Evolutionary conservation across 2,797 vertebrate genomes (phyloP).

Genomic region (Morelia viridis): DNA sequence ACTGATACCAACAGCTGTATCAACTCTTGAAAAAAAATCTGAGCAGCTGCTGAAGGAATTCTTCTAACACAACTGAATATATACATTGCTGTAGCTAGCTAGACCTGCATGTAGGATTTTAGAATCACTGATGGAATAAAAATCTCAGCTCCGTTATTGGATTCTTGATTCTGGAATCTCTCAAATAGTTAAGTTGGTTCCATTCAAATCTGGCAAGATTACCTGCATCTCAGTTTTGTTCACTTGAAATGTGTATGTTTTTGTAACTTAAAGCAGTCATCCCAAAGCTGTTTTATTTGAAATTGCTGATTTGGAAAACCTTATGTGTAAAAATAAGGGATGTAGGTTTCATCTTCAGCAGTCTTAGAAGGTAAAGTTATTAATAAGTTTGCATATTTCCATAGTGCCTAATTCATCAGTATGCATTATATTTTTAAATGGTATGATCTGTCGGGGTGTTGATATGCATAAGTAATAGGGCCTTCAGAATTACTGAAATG

Average conservation of each 20-base stretch:
- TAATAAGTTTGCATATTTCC: background rate
- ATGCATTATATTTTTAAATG: background rate
- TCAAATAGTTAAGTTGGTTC: conserved; percentile 34
- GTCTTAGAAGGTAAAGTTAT: background rate
- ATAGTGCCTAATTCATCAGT: background rate
- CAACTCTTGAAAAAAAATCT: background rate
- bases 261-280: background rate
- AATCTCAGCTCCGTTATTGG: conserved; percentile 32
- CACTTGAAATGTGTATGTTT: background rate
- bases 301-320: conserved; percentile 46
- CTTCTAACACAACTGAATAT: conserved; percentile 18
- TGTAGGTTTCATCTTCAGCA: conserved; percentile 41
- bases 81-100: conserved; percentile 33
- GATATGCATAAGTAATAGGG: conserved; percentile 21
- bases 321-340: conserved; percentile 46
- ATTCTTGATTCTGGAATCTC: background rate
- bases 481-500: conserved; percentile 29
- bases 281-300: conserved; percentile 45
- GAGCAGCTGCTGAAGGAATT: conserved; percentile 34
- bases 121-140: conserved; percentile 36
- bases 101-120: conserved; percentile 18
- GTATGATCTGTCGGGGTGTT: background rate
- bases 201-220: conserved; percentile 47
- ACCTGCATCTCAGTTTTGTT: conserved; percentile 8
- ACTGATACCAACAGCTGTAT: conserved; percentile 20